Percentiles rank a stretch among this genome's conserved stretches.
phyloP scores from a whole-genome alignment of 53 echinoderm and acorn worm genomes.

The Holothuria scabra region DNA sequence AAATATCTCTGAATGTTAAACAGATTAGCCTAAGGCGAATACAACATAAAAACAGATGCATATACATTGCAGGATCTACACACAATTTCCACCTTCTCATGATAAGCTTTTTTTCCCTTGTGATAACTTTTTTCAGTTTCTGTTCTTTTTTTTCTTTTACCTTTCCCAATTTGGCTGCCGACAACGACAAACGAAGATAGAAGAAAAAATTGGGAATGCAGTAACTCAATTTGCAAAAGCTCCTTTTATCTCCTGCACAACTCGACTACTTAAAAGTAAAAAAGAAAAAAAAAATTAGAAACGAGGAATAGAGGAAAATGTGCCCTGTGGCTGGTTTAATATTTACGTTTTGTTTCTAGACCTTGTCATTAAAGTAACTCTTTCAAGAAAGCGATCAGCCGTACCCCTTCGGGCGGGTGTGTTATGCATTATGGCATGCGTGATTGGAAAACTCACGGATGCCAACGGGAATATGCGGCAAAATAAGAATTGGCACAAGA shows the following conservation, averaged over 20 bases:
- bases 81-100: not conserved
- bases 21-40: too few relatives aligned
- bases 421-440: conserved; percentile 29
- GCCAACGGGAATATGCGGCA: too few relatives aligned
- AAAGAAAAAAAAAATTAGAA: not conserved
- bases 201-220: conserved; percentile 11
- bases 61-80: too few relatives aligned
- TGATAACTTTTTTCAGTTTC: not conserved
- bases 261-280: not conserved
- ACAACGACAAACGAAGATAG: not conserved
- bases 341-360: conserved; percentile 15
- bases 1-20: too few relatives aligned
- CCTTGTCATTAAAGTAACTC: conserved; percentile 29
- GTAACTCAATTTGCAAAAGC: conserved; percentile 42
- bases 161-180: not conserved
- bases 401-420: conserved; percentile 30
- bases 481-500: too few relatives aligned
- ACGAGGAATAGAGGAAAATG: not conserved
- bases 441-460: conserved; percentile 19
- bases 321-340: conserved; percentile 14
- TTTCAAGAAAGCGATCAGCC: conserved; percentile 27
- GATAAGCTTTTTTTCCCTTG: not conserved
- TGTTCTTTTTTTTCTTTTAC: not conserved
- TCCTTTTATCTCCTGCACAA: not conserved
- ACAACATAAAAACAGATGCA: too few relatives aligned